Evolutionary conservation across 2,113 vertebrate genomes (phyloP), one percentile per base, ranked within the genome.

Genomic region (Porphyrio hochstetteri): DNA sequence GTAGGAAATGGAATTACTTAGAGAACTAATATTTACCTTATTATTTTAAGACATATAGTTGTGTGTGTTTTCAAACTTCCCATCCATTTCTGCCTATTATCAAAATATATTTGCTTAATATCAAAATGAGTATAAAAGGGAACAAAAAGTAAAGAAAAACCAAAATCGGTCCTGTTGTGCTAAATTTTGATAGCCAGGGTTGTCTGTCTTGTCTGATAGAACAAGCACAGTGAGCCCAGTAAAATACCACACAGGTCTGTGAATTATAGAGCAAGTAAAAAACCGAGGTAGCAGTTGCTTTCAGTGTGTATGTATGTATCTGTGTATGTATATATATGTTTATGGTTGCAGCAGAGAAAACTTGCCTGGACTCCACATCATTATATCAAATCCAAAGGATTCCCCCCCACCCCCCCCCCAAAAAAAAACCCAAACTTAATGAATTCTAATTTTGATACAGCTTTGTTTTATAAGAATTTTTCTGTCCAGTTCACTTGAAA

Each of bases 391-490:
- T 9, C 13, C 40, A 78, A 59, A 81, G 33, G 75, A 6, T 50
- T 3, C 3, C 6, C 42, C 42, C 42, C 42, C 15, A 15, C 40
- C 40, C 8, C 3, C 4, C 5, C 6, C 3, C 3, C 11, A 19
- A 6, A 7, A 7, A 35, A n/a, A 29, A 50, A 36, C 25, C 59
- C 16, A 36, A 42, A 74, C 3, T 29, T 87, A 42, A 44, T 38
- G 17, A 65, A 29, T 19, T 60, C 5, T 33, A 63, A 56, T 79
- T 82, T 85, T 94, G 55, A 48, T 57, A 53, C 4, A n/a, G 5
- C 17, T 89, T 82, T 76, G 13, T 60, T 91, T 79, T 50, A 65
- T 57, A 25, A 44, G 25, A 72, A 25, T 44, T 61, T 77, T 90
- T 92, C 28, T 69, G 12, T 71, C 27, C 25, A n/a, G 16, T n/a